These are phyloP conservation scores for Psittacara wagleri DNA, from an alignment of 2,113 vertebrate genomes.

Conservation along the genomic window DNA sequence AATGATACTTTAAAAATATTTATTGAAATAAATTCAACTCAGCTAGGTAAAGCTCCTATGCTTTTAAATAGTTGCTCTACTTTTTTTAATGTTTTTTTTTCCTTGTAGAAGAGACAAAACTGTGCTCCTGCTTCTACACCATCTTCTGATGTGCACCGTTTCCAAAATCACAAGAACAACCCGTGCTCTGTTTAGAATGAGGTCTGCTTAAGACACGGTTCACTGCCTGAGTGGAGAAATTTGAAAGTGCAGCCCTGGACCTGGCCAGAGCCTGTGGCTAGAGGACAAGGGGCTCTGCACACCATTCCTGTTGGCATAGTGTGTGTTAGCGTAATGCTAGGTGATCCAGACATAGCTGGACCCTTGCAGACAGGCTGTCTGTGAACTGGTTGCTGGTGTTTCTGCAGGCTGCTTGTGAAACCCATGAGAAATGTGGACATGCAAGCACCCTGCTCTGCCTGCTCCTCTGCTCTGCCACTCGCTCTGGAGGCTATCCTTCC, in stretches of 20 bases:
- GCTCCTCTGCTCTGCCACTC: neutral
- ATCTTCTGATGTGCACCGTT: neutral
- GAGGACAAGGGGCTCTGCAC: neutral
- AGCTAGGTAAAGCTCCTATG: neutral
- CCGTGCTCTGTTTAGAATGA: neutral
- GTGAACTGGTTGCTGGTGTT: neutral
- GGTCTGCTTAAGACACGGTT: neutral
- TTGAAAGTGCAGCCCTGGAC: neutral
- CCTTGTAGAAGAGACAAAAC: neutral
- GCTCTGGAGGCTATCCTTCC: neutral
- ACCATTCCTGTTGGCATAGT: neutral
- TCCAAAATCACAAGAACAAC: neutral
- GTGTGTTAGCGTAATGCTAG: neutral
- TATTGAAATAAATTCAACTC: neutral
- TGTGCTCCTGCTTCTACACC: neutral
- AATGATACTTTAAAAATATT: neutral
- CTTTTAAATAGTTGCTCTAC: neutral
- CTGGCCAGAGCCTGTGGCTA: neutral
- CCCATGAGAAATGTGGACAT: neutral
- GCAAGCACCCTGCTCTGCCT: neutral
- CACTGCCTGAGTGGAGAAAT: neutral
- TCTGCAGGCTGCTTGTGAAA: neutral
- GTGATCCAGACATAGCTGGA: accelerated
- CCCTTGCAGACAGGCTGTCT: neutral
- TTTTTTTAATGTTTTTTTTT: neutral